Evolutionary conservation across 2,113 vertebrate genomes (phyloP), one percentile per base, ranked within the genome.

Genomic region (Seriola dumerili): DNA sequence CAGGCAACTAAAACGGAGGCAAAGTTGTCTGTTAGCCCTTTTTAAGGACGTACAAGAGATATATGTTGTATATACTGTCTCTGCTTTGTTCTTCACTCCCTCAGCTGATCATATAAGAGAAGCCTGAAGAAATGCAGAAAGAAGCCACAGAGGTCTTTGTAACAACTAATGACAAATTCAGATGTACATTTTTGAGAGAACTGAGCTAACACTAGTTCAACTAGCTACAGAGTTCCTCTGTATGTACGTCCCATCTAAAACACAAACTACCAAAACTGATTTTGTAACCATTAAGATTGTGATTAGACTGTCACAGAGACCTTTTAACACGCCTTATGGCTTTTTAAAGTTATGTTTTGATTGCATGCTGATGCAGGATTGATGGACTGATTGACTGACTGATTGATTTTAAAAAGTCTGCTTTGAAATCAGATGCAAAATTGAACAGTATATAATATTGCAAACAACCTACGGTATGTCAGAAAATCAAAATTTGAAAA

Each of bases 121-220:
- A 23, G 55, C 76, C n/a, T 32, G 1, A 25, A 32, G 19, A 72
- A 67, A 72, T 42, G 67, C 68, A 13, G 8, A 12, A 73, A 67
- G 34, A 34, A 64, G 4, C 34, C 40, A 73, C 58, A 50, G 42
- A 71, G 29, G 54, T 81, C n/a, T 62, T 82, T 66, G 40, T 11
- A 59, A 50, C 40, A 63, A 42, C 68, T 69, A 59, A 64, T 74
- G 32, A 44, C 48, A 69, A 55, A 42, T 69, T 82, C 23, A 73
- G 23, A 66, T 70, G 29, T 59, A 50, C 21, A 63, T n/a, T 5
- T 29, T 19, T 42, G 2, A 52, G 63, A 17, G 50, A 52, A 66
- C 17, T 64, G 67, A 40, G 48, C 32, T 44, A 58, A 71, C 72
- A 55, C 36, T 29, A 71, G 55, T n/a, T 57, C 34, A 34, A 34